phyloP scores from a whole-genome alignment of 1,140 invertebrate genomes.

The Caenorhabditis remanei region DNA sequence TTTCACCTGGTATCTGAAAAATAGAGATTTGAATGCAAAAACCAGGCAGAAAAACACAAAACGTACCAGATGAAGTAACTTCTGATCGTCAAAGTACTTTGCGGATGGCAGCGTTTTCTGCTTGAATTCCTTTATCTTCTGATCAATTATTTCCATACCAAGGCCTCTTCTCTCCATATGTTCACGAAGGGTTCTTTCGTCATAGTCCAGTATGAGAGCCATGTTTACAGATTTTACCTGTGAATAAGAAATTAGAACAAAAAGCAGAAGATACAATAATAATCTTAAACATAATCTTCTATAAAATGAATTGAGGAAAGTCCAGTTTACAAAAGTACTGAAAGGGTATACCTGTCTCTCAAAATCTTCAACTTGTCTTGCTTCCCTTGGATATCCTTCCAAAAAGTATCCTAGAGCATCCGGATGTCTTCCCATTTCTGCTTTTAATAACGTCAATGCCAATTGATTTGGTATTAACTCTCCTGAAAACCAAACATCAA shows the following conservation, averaged over 20 bases:
- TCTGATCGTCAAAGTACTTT: constrained; percentile 78
- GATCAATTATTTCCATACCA: constrained; percentile 73
- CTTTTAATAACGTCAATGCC: constrained; percentile 75
- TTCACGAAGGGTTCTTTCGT: constrained; percentile 74
- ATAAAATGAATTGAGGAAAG: too few relatives aligned
- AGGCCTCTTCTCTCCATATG: constrained; percentile 74
- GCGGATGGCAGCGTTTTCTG: constrained; percentile 75
- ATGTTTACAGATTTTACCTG: constrained; percentile 76
- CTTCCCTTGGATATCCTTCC: constrained; percentile 73
- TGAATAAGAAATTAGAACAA: constrained; percentile 9
- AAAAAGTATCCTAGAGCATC: constrained; percentile 74
- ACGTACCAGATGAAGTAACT: constrained; percentile 74
- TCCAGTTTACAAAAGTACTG: too few relatives aligned
- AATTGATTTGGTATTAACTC: constrained; percentile 77
- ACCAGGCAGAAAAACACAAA: background rate
- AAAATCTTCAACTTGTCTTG: constrained; percentile 77
- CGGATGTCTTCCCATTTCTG: constrained; percentile 77
- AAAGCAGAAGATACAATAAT: background rate
- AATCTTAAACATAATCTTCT: too few relatives aligned
- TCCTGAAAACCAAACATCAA: constrained; percentile 60
- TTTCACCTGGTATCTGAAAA: constrained; percentile 76
- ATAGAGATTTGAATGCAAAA: background rate
- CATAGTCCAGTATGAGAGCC: constrained; percentile 77
- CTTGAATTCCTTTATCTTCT: constrained; percentile 76
- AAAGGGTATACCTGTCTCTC: constrained; percentile 70